Conservation (phyloP, 2,113 vertebrate genomes). For the Melierax canorus region DNA sequence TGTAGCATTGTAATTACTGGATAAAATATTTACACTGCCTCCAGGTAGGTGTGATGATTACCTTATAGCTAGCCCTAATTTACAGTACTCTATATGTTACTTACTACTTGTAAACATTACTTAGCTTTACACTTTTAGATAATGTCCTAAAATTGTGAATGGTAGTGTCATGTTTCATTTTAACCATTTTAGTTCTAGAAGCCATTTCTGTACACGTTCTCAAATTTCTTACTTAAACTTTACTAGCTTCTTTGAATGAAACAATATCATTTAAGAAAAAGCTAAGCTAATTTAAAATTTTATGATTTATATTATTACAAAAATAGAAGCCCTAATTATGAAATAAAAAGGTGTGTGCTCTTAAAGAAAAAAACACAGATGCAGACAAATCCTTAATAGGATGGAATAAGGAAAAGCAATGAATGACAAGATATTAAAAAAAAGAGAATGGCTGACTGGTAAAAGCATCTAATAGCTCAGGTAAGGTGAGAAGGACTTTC, state of each 20-base stretch:
- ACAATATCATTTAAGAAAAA: neutral
- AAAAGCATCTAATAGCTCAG: neutral
- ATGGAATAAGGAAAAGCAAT: neutral
- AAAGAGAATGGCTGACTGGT: neutral
- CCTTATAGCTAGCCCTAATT: neutral
- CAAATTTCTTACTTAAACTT: neutral
- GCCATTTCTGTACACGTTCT: neutral
- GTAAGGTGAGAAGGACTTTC: neutral
- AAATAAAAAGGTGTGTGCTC: neutral
- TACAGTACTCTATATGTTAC: neutral
- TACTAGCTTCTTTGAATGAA: neutral
- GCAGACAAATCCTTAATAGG: neutral
- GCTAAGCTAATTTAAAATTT: neutral
- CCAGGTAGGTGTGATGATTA: neutral
- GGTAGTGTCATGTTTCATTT: neutral
- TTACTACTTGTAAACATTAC: neutral
- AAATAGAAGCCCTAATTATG: neutral
- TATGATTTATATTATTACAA: neutral
- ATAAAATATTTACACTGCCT: neutral
- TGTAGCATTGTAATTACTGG: neutral
- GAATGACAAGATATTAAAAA: neutral
- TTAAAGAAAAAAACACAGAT: neutral
- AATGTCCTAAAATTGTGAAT: neutral
- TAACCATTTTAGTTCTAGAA: neutral
- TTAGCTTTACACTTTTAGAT: neutral